Evolutionary conservation across 2,888 invertebrate species (phyloP).

Genomic region (Dorcus hopei): DNA sequence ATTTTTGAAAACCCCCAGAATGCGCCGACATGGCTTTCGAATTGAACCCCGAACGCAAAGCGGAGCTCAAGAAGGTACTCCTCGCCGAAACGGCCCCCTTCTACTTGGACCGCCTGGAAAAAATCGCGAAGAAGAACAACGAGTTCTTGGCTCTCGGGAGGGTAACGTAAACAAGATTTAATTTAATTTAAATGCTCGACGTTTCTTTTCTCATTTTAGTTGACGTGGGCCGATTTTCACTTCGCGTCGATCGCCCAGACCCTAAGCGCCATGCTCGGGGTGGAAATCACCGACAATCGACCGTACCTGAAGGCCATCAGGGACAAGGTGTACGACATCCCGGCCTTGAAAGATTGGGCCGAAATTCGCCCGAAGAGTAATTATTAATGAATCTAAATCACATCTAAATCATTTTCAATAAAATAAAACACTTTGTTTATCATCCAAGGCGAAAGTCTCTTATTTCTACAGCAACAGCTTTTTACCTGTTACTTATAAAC

Average conservation of each 20-base stretch:
- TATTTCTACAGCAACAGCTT: no score
- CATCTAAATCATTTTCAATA: no score
- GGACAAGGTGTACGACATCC: conserved; percentile 26
- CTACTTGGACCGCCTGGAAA: conserved; percentile 56
- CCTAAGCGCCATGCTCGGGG: conserved; percentile 45
- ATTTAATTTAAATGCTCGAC: no score
- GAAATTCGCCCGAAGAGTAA: conserved; percentile 54
- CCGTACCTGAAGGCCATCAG: conserved; percentile 26
- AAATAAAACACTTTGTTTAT: no score
- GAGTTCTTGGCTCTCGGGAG: conserved; percentile 56
- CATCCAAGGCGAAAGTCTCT: no score
- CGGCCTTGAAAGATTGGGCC: conserved; percentile 40
- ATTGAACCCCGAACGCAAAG: conserved; percentile 51
- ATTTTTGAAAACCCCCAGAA: conserved; percentile 37
- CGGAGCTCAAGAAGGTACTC: conserved; percentile 49
- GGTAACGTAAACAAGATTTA: background rate
- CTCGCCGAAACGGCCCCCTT: conserved; percentile 55
- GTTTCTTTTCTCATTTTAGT: conserved; percentile 20
- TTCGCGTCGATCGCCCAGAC: conserved; percentile 60
- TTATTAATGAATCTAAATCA: background rate
- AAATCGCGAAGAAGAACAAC: conserved; percentile 56
- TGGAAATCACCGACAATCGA: conserved; percentile 28
- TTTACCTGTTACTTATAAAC: no score
- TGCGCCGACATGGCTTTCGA: conserved; percentile 56
- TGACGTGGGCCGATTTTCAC: conserved; percentile 65